Evolutionary conservation across 1,140 invertebrate genomes (phyloP), one percentile per base, ranked within the genome.

Genomic region (Drosophila navojoa): DNA sequence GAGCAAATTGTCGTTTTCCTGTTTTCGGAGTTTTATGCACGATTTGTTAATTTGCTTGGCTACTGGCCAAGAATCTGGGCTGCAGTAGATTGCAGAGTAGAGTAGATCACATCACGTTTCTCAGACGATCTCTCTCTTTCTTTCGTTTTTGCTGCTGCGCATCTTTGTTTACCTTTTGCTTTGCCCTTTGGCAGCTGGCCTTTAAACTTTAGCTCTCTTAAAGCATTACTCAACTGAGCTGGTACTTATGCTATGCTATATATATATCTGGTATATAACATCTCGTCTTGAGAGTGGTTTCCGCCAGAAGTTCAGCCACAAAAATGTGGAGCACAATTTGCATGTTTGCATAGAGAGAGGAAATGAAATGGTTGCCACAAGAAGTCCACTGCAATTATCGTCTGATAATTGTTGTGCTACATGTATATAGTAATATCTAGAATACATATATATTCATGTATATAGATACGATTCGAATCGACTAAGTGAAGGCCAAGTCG

Each of bases 1-100:
- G 4, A 3, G 40, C 45, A 89, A 89, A 89, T 89, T 79, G 85
- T 87, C 53, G 69, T 77, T 74, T 84, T 87, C 72, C 71, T 87
- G 79, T 55, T 70, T 38, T 61, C 27, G 47, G 47, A 66, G 22
- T 63, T 77, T 82, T 70, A 73, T 70, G 76, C 76, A 87, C 76
- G 79, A 87, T 77, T 86, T 86, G 76, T 70, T 76, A 80, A 90
- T 82, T 90, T 86, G 59, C 42, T 10, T 61, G 67, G 71, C 78
- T 86, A 76, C 79, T 82, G 75, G 67, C 72, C 38, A 66, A 57
- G 68, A 75, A 77, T 60, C 71, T 62, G 50, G 60, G 45, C 35
- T 38, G 52, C 25, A 27, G 35, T 38, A 35, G n/a, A 49, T 27
- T 13, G 16, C 13, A 35, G 32, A 35, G 32, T 35, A 35, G 45